Percentiles rank a stretch among this genome's conserved stretches.
Conservation (phyloP, 2,888 invertebrate genomes). For the Onthophagus sagittarius region DNA sequence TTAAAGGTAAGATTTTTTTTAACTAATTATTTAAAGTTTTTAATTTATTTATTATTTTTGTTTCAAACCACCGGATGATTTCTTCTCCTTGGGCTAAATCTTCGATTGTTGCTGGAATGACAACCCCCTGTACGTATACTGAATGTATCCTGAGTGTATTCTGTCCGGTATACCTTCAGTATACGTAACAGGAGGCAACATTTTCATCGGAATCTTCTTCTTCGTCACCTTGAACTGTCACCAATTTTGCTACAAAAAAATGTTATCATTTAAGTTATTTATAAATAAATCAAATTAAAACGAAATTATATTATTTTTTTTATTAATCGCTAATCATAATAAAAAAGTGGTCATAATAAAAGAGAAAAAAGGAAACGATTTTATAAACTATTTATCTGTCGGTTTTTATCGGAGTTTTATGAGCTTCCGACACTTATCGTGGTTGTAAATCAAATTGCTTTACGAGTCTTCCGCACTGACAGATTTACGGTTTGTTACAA, state of each 20-base stretch:
- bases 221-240: too few species aligned
- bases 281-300: not conserved
- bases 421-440: not conserved
- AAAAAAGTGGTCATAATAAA: not conserved
- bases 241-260: not conserved
- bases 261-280: not conserved
- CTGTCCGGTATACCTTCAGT: slow-evolving; percentile 99
- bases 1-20: too few species aligned
- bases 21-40: not conserved
- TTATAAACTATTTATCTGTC: not conserved
- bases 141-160: slow-evolving; percentile 99
- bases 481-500: not conserved
- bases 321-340: not conserved
- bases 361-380: not conserved
- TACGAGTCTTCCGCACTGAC: not conserved
- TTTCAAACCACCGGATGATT: not conserved
- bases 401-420: not conserved
- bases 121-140: slow-evolving; percentile 98
- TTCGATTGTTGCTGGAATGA: slow-evolving; percentile 46
- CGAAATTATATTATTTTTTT: not conserved
- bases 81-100: not conserved
- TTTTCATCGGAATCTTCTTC: slow-evolving; percentile 26
- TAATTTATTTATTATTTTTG: not conserved
- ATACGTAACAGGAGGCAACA: slow-evolving; percentile 99
- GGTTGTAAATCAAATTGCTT: not conserved